Percentiles rank a stretch among this genome's conserved stretches.
These are phyloP conservation scores for Synanthedon formicaeformis DNA, from an alignment of 2,888 invertebrate species.

Conservation along the genomic window DNA sequence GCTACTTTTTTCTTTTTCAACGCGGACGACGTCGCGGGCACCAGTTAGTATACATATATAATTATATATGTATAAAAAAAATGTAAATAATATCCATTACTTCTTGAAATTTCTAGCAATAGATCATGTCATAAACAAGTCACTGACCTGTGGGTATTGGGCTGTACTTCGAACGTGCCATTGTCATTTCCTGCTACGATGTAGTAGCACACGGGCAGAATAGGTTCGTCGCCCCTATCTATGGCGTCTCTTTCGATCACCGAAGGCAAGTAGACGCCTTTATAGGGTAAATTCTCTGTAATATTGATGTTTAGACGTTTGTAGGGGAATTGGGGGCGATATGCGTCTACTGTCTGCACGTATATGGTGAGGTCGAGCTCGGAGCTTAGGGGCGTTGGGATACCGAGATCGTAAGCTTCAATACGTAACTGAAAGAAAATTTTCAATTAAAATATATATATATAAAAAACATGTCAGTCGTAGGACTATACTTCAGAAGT, in stretches of 20 bases:
- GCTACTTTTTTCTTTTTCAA: too few relatives aligned
- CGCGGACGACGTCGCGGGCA: too few relatives aligned
- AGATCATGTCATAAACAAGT: neutral
- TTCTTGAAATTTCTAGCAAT: neutral
- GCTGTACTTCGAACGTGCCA: constrained; percentile 78
- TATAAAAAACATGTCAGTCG: too few relatives aligned
- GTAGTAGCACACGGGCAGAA: constrained; percentile 90
- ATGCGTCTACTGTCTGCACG: constrained; percentile 89
- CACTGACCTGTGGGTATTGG: constrained; percentile 77
- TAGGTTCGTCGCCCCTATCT: constrained; percentile 84
- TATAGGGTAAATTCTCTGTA: constrained; percentile 73
- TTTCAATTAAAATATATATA: too few relatives aligned
- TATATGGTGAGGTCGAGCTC: constrained; percentile 90
- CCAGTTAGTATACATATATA: too few relatives aligned
- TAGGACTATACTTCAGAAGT: too few relatives aligned
- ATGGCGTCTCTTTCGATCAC: constrained; percentile 89
- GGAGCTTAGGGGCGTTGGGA: constrained; percentile 87
- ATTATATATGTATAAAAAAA: too few relatives aligned
- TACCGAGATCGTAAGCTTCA: constrained; percentile 90
- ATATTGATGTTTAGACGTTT: constrained; percentile 80
- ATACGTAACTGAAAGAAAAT: constrained; percentile 77
- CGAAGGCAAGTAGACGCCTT: constrained; percentile 77
- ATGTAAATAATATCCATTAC: neutral
- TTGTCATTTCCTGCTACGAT: constrained; percentile 87
- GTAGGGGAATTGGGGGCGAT: constrained; percentile 86